Evolutionary conservation across 2,113 vertebrate genomes (phyloP), one percentile per base, ranked within the genome.

Genomic region (Dicrurus megarhynchus): DNA sequence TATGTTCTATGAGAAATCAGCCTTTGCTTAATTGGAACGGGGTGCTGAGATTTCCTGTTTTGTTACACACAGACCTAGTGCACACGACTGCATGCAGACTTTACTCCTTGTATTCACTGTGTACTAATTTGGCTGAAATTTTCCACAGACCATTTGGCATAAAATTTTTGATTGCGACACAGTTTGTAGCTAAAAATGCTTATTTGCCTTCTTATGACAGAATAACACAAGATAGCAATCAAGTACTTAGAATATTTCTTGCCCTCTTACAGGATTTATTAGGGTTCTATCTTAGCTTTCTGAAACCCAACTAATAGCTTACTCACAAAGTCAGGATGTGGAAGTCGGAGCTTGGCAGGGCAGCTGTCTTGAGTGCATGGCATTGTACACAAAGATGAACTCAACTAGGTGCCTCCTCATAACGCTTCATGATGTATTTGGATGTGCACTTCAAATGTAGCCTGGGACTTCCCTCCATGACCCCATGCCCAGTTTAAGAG

Each of bases 21-120:
- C 57, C 84, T 82, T 87, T 80, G 79, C 86, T 87, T 95, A 89
- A 90, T 79, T 88, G 91, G 76, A 91, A 69, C 2, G 33, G 67
- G 91, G 82, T 82, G n/a, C 84, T 55, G 94, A 89, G 47, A 67
- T 91, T 97, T 97, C 97, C 96, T 96, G 94, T 97, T 94, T 57
- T 28, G 71, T 92, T 90, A 87, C 68, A 41, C 82, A 33, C 65
- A 68, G 79, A 74, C 86, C 16, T 57, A 82, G 88, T 83, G 78
- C 83, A n/a, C 70, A 44, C 0, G 2, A 74, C 84, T 92, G 95
- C 96, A 88, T 92, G 94, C 79, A 92, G 74, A 75, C 89, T 60
- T 87, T 74, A 61, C 28, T 85, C 59, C 69, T 91, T 65, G 88
- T 95, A 77, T 16, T 95, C 88, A 89, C 68, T 61, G 70, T 95